Conservation (phyloP, 2,113 vertebrate species). For the Chionis minor region DNA sequence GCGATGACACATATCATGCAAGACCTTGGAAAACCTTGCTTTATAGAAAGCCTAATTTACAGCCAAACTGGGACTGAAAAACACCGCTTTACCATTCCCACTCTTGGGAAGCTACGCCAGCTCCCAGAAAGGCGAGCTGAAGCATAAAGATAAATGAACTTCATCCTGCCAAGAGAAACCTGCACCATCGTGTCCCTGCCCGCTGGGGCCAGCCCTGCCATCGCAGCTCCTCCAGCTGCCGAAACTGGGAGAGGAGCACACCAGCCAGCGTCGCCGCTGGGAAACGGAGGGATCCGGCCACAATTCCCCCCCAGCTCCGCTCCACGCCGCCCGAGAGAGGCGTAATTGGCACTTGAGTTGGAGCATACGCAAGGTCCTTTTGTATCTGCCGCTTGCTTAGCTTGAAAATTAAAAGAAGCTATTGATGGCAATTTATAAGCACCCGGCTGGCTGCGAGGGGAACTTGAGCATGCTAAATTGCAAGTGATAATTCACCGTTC, state of each 20-base stretch:
- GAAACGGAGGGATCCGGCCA: rapidly evolving
- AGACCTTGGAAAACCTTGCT: neutral
- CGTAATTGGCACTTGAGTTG: rapidly evolving
- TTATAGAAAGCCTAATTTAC: neutral
- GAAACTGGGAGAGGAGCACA: neutral
- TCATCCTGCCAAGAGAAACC: neutral
- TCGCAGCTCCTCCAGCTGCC: neutral
- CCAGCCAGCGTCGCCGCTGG: rapidly evolving
- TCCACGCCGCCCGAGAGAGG: rapidly evolving
- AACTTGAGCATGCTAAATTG: neutral
- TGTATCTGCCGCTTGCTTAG: neutral
- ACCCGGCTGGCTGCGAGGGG: neutral
- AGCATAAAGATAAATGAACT: neutral
- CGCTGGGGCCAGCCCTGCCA: neutral
- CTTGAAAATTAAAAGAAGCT: neutral
- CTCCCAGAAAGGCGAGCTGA: neutral
- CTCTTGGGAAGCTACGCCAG: rapidly evolving
- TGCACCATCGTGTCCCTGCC: neutral
- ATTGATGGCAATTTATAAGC: neutral
- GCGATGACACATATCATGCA: rapidly evolving
- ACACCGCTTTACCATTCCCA: neutral
- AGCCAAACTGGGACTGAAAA: neutral
- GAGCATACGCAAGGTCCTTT: neutral
- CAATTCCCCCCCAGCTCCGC: rapidly evolving
- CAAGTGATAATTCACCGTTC: neutral